phyloP scores from a whole-genome alignment of 2,888 invertebrate genomes.

The Clistopyga incitator region DNA sequence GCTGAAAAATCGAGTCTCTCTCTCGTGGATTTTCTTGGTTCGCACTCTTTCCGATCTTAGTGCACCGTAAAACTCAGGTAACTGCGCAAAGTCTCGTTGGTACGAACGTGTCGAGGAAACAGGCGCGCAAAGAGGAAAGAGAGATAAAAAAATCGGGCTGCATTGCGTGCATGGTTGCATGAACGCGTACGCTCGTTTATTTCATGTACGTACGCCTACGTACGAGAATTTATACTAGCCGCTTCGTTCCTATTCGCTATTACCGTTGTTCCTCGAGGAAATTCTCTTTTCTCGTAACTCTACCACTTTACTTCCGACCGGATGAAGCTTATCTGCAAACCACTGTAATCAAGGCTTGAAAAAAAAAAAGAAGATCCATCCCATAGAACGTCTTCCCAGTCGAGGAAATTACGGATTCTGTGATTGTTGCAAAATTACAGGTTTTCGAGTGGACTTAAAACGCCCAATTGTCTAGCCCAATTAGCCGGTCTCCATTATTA shows the following conservation, averaged over 20 bases:
- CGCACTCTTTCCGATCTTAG: constrained; percentile 17
- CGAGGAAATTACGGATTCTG: not conserved
- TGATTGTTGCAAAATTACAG: not conserved
- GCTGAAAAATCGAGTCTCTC: constrained; percentile 27
- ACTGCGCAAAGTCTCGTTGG: constrained; percentile 54
- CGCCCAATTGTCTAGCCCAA: constrained; percentile 48
- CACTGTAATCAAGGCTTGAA: not conserved
- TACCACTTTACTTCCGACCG: constrained; percentile 53
- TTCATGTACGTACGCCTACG: constrained; percentile 65
- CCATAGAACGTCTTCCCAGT: not conserved
- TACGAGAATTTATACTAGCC: constrained; percentile 41
- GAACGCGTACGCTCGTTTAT: constrained; percentile 72
- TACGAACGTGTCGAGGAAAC: constrained; percentile 41
- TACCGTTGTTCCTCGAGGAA: constrained; percentile 59
- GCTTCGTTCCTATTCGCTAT: constrained; percentile 61
- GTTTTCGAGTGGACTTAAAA: constrained; percentile 9
- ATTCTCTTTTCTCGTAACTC: constrained; percentile 38
- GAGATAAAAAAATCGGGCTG: constrained; percentile 55
- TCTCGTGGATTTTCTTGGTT: constrained; percentile 7
- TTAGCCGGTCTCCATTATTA: constrained; percentile 46
- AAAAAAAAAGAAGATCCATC: not conserved
- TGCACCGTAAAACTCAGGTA: constrained; percentile 33
- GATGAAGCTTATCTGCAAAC: constrained; percentile 30
- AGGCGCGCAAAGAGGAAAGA: constrained; percentile 26
- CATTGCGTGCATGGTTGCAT: constrained; percentile 70